Evolutionary conservation across 2,888 invertebrate genomes (phyloP), one percentile per base, ranked within the genome.

Genomic region (Caenorhabditis angaria): DNA sequence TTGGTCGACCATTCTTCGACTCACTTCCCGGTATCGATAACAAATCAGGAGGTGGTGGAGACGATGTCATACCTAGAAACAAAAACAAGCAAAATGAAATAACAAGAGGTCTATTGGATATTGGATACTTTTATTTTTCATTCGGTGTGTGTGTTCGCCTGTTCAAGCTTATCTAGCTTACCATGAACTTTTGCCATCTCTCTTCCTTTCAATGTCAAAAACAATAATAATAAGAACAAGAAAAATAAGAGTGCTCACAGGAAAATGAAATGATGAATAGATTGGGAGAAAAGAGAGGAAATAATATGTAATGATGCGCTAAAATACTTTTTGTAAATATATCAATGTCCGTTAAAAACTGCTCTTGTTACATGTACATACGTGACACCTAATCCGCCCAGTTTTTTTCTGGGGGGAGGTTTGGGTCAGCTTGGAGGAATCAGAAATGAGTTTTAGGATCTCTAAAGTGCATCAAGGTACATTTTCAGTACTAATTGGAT

Each of bases 41-140:
- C 27, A 27, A 27, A 18, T 54, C 54, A 3, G 54, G 54, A 24
- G 54, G 54, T 27, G 54, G 25, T 27, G 54, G 27, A 12, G 54
- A 27, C 27, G 54, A 54, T 24, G 54, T 54, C 54, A 54, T 54
- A 1, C 27, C 54, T 54, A n/a, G 32, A 56, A 56, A 32, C 48
- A 48, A 6, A 48, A 6, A 48, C 48, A n/a, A 6, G 12, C 6
- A 50, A 24, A 50, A 8, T 50, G 22, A 22, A 50, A 5, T 18
- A 12, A 41, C n/a, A n/a, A n/a, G n/a, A n/a, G n/a, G n/a, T n/a
- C n/a, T n/a, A n/a, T n/a, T n/a, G 41, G 41, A 41, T 18, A 41
- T 41, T 41, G 41, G 41, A 41, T 41, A 41, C 41, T 41, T 41
- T 41, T 41, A 41, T 41, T 41, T 41, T 41, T 41, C 41, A 14